Base-by-base conservation (phyloP, 2,888 invertebrate species). In the Metacarcinus magister region DNA sequence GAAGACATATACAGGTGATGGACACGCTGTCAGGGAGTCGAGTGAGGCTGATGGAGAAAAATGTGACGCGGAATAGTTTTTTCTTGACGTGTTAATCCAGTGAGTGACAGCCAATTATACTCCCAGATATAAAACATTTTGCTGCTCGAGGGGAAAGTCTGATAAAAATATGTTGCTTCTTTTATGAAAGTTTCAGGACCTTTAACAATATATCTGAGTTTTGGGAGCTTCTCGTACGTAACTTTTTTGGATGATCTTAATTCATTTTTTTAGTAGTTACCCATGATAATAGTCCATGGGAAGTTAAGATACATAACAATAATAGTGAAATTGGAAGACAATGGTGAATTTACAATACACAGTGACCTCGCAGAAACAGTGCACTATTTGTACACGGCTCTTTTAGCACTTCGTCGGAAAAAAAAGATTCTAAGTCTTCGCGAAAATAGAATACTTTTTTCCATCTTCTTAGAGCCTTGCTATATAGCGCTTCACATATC, bases 1-100 rank as follows among this genome's bases (percentile, higher is more conserved):
- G 75, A 75, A 75, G 75, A 75, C 75, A 75, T 75, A n/a, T 28
- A 75, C 75, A 75, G 75, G 75, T 75, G 75, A 75, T n/a, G 75
- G 75, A 75, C 75, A 75, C 28, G 23, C n/a, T 75, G 75, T 75
- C 75, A 23, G 75, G 28, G n/a, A 75, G 75, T 75, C 75, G 75
- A 75, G 23, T 7, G 28, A 75, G 75, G 75, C 75, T 75, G 75
- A 75, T 28, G 75, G 75, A 75, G 75, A 75, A 75, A n/a, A 75
- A 75, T 75, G 75, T 75, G 28, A 75, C 75, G 75, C 7, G 28
- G 28, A 75, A 75, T 75, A 23, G n/a, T 75, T 75, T 75, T n/a
- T 23, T n/a, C 75, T 75, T 28, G 75, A 28, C 75, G 75, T 75
- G 75, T 75, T 75, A 75, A 75, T 75, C 75, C 75, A 28, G 75